Evolutionary conservation across 2,797 vertebrate genomes (phyloP), one percentile per base, ranked within the genome.

Genomic region (Ispidina lecontei): DNA sequence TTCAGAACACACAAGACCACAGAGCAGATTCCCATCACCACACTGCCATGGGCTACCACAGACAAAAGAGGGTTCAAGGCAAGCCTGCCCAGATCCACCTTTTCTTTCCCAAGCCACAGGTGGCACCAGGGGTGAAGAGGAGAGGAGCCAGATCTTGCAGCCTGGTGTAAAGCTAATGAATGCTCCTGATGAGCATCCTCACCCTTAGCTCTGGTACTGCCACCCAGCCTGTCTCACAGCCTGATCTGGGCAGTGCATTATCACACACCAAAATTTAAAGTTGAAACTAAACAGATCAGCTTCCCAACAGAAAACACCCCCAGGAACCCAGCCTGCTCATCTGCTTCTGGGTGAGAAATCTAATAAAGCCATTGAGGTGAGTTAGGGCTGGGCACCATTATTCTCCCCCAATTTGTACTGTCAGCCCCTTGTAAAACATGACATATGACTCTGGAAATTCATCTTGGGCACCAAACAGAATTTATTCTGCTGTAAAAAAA

Each of bases 381-480:
- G 51, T 43, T 64, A 14, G 35, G 88, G 64, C 86, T 64, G 82
- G 70, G 43, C 55, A 35, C 89, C 93, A 89, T 94, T 83, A 83
- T 62, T 95, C 90, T 95, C 83, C 81, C 90, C 96, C 84, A 95
- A 70, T 95, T 56, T 54, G 71, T 10, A 54, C 94, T 92, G 95
- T 92, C 47, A 22, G 80, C 69, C 74, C 91, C 90, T 96, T 95
- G 90, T 96, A 74, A 92, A 96, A 95, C 89, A 90, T 78, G 78
- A 95, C 71, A 43, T 28, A 88, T 9, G 44, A 85, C 92, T 89
- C 90, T 37, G 55, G 71, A 77, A 59, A 70, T 87, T 72, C 55
- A 47, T 91, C 90, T 84, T 76, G 71, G 91, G 89, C 84, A 52
- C 80, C 56, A 39, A 88, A 92, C 65, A 70, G 91, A 81, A 95